A percentile compares a stretch with the other conserved stretches of the same genome.
phyloP scores from a whole-genome alignment of 2,888 invertebrate species.

The Hipparchia semele region DNA sequence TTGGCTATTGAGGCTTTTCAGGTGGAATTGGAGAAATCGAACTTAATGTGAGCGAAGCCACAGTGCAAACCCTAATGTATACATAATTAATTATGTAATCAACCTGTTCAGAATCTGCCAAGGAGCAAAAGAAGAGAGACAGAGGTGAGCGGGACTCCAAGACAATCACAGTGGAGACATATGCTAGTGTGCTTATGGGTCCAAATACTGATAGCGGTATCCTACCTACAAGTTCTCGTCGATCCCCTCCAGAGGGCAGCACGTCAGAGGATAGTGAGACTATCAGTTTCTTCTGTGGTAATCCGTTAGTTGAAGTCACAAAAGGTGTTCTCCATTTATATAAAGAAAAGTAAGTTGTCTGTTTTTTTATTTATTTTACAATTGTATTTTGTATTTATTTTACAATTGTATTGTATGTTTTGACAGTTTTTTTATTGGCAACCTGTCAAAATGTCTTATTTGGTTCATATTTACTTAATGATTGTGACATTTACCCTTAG shows the following conservation, averaged over 20 bases:
- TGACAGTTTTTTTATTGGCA: too few species aligned
- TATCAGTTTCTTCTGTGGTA: conserved; percentile 95
- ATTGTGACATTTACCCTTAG: too few species aligned
- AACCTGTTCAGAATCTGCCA: conserved; percentile 58
- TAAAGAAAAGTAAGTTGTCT: conserved; percentile 93
- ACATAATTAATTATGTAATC: background rate
- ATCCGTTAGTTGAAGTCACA: conserved; percentile 98
- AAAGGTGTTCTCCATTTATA: conserved; percentile 98
- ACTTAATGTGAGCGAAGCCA: too few species aligned
- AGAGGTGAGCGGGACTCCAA: conserved; percentile 87
- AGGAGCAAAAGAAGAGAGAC: conserved; percentile 80
- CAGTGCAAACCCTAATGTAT: too few species aligned
- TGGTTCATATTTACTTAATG: too few species aligned
- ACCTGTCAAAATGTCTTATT: too few species aligned
- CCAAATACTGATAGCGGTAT: conserved; percentile 78
- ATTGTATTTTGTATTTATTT: background rate
- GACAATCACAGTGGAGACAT: conserved; percentile 91
- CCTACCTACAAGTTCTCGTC: conserved; percentile 85
- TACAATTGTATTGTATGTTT: background rate
- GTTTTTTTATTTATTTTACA: background rate
- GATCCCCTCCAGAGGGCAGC: conserved; percentile 71
- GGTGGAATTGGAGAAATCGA: too few species aligned
- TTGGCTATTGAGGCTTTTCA: too few species aligned
- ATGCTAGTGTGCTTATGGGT: conserved; percentile 85
- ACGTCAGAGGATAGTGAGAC: conserved; percentile 74